A percentile compares a stretch with the other conserved stretches of the same genome.
Evolutionary conservation across 2,113 vertebrate species (phyloP).

Genomic region (Donacobius atricapilla): DNA sequence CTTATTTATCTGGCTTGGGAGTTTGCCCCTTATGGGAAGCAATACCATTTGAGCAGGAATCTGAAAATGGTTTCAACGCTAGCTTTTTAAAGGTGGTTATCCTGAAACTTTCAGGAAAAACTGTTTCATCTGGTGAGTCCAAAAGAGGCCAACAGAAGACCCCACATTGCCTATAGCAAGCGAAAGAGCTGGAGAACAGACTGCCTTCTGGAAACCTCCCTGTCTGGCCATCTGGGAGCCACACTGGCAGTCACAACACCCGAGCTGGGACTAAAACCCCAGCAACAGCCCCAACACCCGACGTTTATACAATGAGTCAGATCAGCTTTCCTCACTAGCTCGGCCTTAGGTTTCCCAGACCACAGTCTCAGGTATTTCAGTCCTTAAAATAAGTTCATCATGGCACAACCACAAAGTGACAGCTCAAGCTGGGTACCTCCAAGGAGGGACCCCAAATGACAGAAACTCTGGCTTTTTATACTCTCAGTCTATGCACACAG

Average conservation of each 20-base stretch:
- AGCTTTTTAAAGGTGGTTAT: background rate
- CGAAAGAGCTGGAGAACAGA: background rate
- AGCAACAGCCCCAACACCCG: background rate
- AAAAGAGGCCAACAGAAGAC: background rate
- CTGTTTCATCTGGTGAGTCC: background rate
- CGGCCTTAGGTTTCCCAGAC: background rate
- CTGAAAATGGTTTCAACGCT: background rate
- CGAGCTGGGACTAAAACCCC: background rate
- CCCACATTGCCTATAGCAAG: background rate
- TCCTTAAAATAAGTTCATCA: background rate
- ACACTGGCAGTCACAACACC: background rate
- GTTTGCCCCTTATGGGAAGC: background rate
- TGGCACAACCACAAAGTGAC: background rate
- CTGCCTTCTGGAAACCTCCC: background rate
- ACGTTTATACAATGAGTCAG: background rate
- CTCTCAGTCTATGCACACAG: rapidly evolving
- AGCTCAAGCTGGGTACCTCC: background rate
- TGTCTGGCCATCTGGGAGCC: background rate
- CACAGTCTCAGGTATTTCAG: background rate
- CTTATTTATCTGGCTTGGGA: background rate
- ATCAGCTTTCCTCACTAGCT: background rate
- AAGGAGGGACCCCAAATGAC: background rate
- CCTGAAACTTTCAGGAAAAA: background rate
- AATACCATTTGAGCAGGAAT: background rate
- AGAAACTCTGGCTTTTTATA: background rate